Percentiles rank a stretch among this genome's conserved stretches.
phyloP scores from a whole-genome alignment of 1,140 invertebrate genomes.

The Drosophila mauritiana region DNA sequence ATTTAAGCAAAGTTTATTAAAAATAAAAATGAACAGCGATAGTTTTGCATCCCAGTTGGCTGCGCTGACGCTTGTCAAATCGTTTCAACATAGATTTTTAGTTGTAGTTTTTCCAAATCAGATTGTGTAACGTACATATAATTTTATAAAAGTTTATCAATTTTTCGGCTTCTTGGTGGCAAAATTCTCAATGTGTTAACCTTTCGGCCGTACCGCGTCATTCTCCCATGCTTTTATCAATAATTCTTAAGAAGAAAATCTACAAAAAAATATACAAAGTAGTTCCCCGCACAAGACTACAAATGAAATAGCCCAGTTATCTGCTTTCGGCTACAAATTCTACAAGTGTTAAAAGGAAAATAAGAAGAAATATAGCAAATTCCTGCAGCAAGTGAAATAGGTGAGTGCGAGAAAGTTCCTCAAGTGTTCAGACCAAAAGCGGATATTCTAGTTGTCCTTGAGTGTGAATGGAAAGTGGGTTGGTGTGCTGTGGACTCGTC shows the following conservation, averaged over 20 bases:
- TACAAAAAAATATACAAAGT: constrained; percentile 17
- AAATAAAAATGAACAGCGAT: too few relatives aligned
- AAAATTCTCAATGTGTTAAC: constrained; percentile 75
- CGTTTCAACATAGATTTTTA: constrained; percentile 37
- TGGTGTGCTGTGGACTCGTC: background rate
- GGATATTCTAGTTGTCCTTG: constrained; percentile 23
- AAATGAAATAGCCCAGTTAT: constrained; percentile 8
- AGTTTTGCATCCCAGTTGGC: constrained; percentile 10
- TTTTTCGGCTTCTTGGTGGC: constrained; percentile 77
- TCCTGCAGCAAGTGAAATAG: constrained; percentile 45
- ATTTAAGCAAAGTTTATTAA: background rate
- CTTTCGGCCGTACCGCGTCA: constrained; percentile 75
- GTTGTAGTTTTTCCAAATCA: constrained; percentile 74
- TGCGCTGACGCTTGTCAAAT: constrained; percentile 29
- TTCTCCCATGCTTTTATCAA: constrained; percentile 42
- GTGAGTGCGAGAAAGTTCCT: constrained; percentile 50
- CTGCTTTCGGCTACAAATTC: constrained; percentile 12
- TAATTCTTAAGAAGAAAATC: background rate
- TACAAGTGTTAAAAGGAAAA: constrained; percentile 3
- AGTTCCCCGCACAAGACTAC: constrained; percentile 1
- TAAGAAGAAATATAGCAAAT: constrained; percentile 19
- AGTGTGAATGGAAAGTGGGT: constrained; percentile 2
- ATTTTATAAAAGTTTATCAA: constrained; percentile 69
- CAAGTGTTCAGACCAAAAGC: constrained; percentile 17
- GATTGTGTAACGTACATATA: constrained; percentile 78